Evolutionary conservation across 2,888 invertebrate genomes (phyloP).

Genomic region (Drosophila peninsularis): DNA sequence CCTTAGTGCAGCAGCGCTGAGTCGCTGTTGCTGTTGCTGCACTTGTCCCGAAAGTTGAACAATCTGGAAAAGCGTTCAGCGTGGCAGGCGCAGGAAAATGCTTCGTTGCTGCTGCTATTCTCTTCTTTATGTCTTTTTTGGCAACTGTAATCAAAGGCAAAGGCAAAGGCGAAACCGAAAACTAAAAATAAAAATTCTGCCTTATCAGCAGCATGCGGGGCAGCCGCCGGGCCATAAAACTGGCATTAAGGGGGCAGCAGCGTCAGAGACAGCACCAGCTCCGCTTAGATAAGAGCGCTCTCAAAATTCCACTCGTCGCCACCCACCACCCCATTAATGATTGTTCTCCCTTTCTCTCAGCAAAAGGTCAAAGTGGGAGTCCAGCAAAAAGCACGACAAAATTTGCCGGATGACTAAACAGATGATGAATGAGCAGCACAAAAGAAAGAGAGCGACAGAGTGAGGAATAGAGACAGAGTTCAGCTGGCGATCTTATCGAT

Average conservation of each 20-base stretch:
- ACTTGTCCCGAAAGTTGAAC: slow-evolving; percentile 37
- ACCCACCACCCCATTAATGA: background rate
- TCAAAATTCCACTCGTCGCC: slow-evolving; percentile 3
- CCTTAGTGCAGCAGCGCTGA: slow-evolving; percentile 2
- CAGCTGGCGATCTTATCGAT: slow-evolving; percentile 9
- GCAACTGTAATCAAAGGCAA: slow-evolving; percentile 24
- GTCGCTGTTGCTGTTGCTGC: slow-evolving; percentile 4
- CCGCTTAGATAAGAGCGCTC: slow-evolving; percentile 30
- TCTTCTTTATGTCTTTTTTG: slow-evolving; percentile 19
- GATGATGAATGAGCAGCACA: background rate
- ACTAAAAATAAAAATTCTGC: slow-evolving; percentile 41
- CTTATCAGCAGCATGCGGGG: slow-evolving; percentile 38
- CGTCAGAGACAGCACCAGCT: slow-evolving; percentile 12
- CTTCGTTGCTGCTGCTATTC: slow-evolving; percentile 3
- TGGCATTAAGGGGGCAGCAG: slow-evolving; percentile 13
- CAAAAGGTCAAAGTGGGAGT: slow-evolving; percentile 12
- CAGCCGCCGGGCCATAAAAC: slow-evolving; percentile 27
- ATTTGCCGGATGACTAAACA: slow-evolving; percentile 8
- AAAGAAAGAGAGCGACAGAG: background rate
- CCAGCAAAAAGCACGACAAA: slow-evolving; percentile 6
- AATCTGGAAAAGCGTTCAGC: slow-evolving; percentile 18
- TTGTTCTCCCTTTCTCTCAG: background rate
- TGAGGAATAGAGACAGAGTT: background rate
- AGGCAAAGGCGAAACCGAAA: slow-evolving; percentile 23
- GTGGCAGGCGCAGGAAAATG: slow-evolving; percentile 2